These are phyloP conservation scores for Scelioninae gen. 2 DNA, from an alignment of 2,888 invertebrate species.

Conservation along the genomic window DNA sequence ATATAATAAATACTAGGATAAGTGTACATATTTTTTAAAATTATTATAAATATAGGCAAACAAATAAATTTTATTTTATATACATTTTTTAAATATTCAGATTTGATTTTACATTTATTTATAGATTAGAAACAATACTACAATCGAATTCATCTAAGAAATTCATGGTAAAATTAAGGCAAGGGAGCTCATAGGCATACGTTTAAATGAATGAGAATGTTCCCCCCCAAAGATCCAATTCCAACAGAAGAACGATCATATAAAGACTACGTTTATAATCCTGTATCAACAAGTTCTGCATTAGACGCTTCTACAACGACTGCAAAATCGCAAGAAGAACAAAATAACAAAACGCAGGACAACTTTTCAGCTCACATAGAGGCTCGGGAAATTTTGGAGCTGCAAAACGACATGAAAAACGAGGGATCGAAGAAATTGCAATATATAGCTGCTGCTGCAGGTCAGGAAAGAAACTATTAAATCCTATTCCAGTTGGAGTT, in stretches of 20 bases:
- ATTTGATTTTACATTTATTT: too few species aligned
- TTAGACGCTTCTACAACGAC: conserved; percentile 17
- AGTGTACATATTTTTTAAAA: too few species aligned
- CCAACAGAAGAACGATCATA: conserved; percentile 36
- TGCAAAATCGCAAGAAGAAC: conserved; percentile 4
- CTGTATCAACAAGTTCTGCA: conserved; percentile 38
- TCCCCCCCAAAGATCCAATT: conserved; percentile 43
- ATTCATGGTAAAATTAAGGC: conserved; percentile 31
- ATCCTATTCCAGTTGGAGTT: too few species aligned
- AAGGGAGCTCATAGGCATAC: conserved; percentile 22
- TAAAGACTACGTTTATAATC: conserved; percentile 53
- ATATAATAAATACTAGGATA: too few species aligned
- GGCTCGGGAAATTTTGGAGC: conserved; percentile 24
- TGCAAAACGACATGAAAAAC: conserved; percentile 14
- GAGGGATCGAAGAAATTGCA: conserved; percentile 46
- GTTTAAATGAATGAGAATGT: conserved; percentile 41
- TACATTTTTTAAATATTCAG: too few species aligned
- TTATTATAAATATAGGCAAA: too few species aligned
- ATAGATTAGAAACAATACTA: neutral
- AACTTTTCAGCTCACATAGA: conserved; percentile 5
- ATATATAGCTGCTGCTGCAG: conserved; percentile 40
- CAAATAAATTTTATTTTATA: too few species aligned
- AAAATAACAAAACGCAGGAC: conserved; percentile 17
- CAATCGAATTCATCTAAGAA: neutral
- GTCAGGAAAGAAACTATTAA: conserved; percentile 3